These are phyloP conservation scores for Cossypha niveicapilla DNA, from an alignment of 2,797 vertebrate species.

Conservation along the genomic window DNA sequence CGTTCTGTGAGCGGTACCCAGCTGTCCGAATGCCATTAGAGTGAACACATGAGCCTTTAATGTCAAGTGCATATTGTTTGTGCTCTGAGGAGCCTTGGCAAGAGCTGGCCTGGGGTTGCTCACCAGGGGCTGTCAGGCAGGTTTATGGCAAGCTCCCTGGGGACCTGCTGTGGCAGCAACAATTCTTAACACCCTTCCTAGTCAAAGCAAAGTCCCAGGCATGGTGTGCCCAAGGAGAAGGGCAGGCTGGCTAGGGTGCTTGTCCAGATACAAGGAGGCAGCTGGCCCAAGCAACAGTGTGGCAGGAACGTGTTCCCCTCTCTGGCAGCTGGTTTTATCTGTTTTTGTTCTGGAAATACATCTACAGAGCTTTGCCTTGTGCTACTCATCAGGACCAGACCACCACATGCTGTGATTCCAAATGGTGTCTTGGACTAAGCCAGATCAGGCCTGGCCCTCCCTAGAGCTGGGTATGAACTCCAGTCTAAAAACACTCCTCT, in stretches of 20 bases:
- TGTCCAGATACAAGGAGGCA: neutral
- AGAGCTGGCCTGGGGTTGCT: slow-evolving; percentile 29
- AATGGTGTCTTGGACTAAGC: slow-evolving; percentile 6
- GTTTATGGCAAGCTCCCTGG: slow-evolving; percentile 10
- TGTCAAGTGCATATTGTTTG: neutral
- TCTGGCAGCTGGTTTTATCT: neutral
- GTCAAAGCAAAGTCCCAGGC: neutral
- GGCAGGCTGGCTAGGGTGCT: neutral
- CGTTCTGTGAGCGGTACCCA: neutral
- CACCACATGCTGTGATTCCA: slow-evolving; percentile 29
- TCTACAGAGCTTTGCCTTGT: neutral
- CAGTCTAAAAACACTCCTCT: neutral
- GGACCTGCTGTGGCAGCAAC: neutral
- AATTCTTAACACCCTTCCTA: neutral
- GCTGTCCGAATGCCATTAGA: slow-evolving; percentile 16
- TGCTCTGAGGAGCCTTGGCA: neutral
- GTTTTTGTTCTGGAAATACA: neutral
- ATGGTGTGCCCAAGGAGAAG: neutral
- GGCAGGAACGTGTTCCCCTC: neutral
- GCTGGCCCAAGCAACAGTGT: neutral
- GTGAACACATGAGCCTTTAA: neutral
- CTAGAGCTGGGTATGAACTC: neutral
- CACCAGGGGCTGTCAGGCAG: slow-evolving; percentile 35
- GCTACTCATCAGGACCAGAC: neutral
- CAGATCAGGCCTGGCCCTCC: neutral